Evolutionary conservation across 2,888 invertebrate species (phyloP), one percentile per base, ranked within the genome.

Genomic region (Erebia palarica): DNA sequence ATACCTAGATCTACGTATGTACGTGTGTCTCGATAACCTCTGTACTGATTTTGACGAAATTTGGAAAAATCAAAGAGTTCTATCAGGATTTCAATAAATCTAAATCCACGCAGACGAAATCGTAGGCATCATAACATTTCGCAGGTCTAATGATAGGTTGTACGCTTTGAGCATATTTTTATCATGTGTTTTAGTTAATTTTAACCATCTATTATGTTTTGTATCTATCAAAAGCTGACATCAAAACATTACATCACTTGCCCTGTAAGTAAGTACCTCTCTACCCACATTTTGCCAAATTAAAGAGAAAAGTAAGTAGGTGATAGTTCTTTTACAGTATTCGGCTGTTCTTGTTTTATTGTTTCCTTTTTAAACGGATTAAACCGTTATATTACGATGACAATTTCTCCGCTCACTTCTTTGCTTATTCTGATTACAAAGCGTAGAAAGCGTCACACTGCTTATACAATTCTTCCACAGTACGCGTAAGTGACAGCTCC

Each of bases 351-450:
- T 80, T 73, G 72, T 81, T 84, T 84, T 80, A 83, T 86, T 86
- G 81, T 83, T 84, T 84, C 79, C 79, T 84, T 88, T 63, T 85
- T 85, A 82, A 80, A 76, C 75, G 68, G 79, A 82, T 74, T 78
- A 73, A 80, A 86, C 87, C 86, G 87, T 86, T 86, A 88, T 82
- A 36, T 36, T 36, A 82, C 81, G 78, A 83, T 86, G 84, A 82
- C 85, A 90, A 90, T 90, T 90, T 90, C 90, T 90, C 90, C 89
- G 84, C 78, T 91, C 89, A 89, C 86, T 88, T 88, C 86, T 88
- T 88, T 84, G 82, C 83, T 86, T 85, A 89, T 86, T 90, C 85
- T 84, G 87, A 85, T 86, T 84, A 85, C 83, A 85, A 84, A 83
- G 78, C 79, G 86, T 91, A 91, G 91, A 91, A 91, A 91, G 91